Evolutionary conservation across 2,797 vertebrate species (phyloP), one percentile per base, ranked within the genome.

Genomic region (Dermochelys coriacea): DNA sequence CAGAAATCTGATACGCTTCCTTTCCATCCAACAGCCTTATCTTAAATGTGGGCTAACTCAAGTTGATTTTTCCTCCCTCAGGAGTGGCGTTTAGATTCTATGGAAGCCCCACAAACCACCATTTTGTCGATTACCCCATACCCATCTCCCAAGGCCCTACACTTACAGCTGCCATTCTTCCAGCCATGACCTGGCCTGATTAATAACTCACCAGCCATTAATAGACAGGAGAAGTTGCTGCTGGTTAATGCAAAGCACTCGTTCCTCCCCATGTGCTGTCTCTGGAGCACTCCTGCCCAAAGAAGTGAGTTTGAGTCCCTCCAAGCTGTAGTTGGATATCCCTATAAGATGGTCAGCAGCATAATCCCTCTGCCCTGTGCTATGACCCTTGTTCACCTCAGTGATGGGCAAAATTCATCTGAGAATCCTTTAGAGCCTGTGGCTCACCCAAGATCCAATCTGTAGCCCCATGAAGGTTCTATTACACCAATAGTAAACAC

Each of bases 401-500:
- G 12, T 16, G 74, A 18, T 49, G 12, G 74, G 45, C 14, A 49
- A 49, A 47, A 75, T 75, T 75, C 45, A 75, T 45, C 45, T 47
- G 15, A 31, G 45, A 31, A 49, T 77, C 74, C 71, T 27, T 55
- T 55, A 25, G 80, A 90, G 19, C 34, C 37, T 47, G 5, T 0
- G 0, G 0, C 0, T 89, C 87, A 49, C 27, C 34, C 19, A 47
- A 47, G 57, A 18, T 10, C 34, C 27, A 31, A 0, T 37, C n/a
- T 77, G 14, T 34, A 5, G 34, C 50, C 15, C 10, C 25, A 27
- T 57, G 82, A 10, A 77, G 27, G 15, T 77, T 9, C 29, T 77
- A 47, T 92, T 37, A 80, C 45, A 21, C 71, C 79, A 49, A 21
- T 29, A 84, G 41, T 49, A 19, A 9, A 1, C 0, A 5, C 12